These are phyloP conservation scores for Zaprionus gabonicus DNA, from an alignment of 1,140 invertebrate species.

Conservation along the genomic window DNA sequence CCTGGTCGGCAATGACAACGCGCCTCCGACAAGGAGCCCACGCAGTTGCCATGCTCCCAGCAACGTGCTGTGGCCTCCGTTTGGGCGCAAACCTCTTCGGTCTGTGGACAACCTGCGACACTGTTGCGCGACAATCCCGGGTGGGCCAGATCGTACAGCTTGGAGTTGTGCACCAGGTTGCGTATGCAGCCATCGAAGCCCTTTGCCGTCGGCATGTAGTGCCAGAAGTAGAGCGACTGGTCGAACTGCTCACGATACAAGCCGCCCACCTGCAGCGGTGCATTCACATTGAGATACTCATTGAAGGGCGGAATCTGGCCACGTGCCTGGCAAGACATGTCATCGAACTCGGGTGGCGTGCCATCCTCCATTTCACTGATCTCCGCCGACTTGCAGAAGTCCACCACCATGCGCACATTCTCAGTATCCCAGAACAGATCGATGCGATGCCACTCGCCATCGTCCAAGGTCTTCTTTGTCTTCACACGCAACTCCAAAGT, in stretches of 20 bases:
- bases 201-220: constrained; percentile 93
- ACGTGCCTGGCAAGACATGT: constrained; percentile 93
- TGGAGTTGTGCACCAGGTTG: constrained; percentile 97
- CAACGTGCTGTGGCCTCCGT: constrained; percentile 92
- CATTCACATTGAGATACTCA: constrained; percentile 98
- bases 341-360: constrained; percentile 93
- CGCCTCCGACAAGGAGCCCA: constrained; percentile 94
- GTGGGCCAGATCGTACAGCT: constrained; percentile 96
- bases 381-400: constrained; percentile 94
- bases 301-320: constrained; percentile 97
- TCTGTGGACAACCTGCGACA: constrained; percentile 94
- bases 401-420: constrained; percentile 95
- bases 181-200: constrained; percentile 97
- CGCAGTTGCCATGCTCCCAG: constrained; percentile 96
- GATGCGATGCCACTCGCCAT: constrained; percentile 97
- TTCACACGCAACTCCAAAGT: constrained; percentile 95
- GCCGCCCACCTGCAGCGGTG: constrained; percentile 96
- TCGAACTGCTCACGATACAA: constrained; percentile 94
- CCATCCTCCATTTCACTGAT: constrained; percentile 95
- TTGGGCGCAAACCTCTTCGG: constrained; percentile 94
- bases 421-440: constrained; percentile 98
- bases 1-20: constrained; percentile 96
- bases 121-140: constrained; percentile 93
- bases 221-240: constrained; percentile 93
- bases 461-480: constrained; percentile 93